These are phyloP conservation scores for Aproaerema taeniolella DNA, from an alignment of 2,888 invertebrate genomes.

Conservation along the genomic window DNA sequence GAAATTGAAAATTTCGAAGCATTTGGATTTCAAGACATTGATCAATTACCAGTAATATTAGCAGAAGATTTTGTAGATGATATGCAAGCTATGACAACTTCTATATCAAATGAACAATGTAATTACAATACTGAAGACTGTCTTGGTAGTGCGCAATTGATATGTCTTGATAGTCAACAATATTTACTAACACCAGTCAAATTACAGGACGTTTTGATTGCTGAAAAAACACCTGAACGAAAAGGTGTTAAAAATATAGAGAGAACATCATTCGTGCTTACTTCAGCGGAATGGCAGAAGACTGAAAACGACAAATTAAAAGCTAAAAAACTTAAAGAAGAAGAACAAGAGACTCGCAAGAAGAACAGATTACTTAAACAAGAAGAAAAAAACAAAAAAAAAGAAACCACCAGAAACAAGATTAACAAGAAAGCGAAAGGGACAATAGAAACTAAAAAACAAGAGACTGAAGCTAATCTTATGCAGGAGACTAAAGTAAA, in stretches of 20 bases:
- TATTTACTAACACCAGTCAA: conserved; percentile 4
- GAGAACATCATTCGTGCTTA: conserved; percentile 10
- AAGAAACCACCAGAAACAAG: conserved; percentile 6
- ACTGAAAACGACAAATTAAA: conserved; percentile 17
- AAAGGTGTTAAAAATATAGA: conserved; percentile 12
- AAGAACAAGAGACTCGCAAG: conserved; percentile 17
- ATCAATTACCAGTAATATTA: conserved; percentile 18
- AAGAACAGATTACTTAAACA: conserved; percentile 19
- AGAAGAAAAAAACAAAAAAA: conserved; percentile 13
- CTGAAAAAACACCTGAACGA: conserved; percentile 8
- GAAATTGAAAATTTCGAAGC: conserved; percentile 7
- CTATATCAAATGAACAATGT: not conserved
- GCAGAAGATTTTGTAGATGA: conserved; percentile 17
- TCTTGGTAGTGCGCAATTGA: conserved; percentile 1
- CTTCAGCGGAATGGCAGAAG: conserved; percentile 11
- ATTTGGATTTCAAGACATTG: conserved; percentile 6
- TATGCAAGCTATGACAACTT: conserved; percentile 10
- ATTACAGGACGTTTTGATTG: conserved; percentile 3
- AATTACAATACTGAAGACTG: conserved; percentile 1
- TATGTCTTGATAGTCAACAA: conserved; percentile 4
- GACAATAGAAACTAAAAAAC: conserved; percentile 12
- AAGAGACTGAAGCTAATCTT: too few relatives aligned
- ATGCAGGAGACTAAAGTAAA: too few relatives aligned
- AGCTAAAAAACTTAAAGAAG: conserved; percentile 18
- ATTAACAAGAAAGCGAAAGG: conserved; percentile 15